Percentiles rank a stretch among this genome's conserved stretches.
These are phyloP conservation scores for Lepidurus arcticus DNA, from an alignment of 1,140 invertebrate species.

Conservation along the genomic window DNA sequence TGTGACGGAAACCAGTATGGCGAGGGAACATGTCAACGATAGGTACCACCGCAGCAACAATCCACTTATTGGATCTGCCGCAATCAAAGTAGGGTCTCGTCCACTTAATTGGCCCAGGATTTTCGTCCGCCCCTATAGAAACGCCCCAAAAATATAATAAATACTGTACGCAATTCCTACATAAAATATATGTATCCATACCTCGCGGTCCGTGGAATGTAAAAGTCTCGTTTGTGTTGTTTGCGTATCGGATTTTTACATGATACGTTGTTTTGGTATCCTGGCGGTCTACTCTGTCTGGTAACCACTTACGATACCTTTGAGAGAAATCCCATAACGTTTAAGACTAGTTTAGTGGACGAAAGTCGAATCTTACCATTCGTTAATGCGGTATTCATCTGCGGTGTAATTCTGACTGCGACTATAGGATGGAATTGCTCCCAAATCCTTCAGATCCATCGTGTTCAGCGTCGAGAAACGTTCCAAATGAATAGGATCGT, in stretches of 20 bases:
- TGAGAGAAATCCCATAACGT: constrained; percentile 34
- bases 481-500: constrained; percentile 86
- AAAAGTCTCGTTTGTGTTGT: constrained; percentile 91
- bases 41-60: constrained; percentile 85
- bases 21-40: constrained; percentile 92
- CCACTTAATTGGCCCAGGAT: constrained; percentile 84
- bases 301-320: constrained; percentile 74
- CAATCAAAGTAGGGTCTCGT: constrained; percentile 95
- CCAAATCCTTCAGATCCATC: constrained; percentile 73
- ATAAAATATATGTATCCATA: constrained; percentile 37
- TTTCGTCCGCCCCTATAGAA: constrained; percentile 67
- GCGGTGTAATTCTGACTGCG: constrained; percentile 80
- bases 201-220: constrained; percentile 88
- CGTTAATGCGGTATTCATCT: constrained; percentile 84
- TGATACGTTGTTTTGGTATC: constrained; percentile 89
- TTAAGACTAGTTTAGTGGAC: not conserved
- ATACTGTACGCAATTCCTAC: not conserved
- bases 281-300: constrained; percentile 74
- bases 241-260: constrained; percentile 85
- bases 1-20: constrained; percentile 88
- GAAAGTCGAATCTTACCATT: constrained; percentile 61
- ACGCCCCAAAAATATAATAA: not conserved
- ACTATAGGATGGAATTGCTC: constrained; percentile 66
- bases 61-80: constrained; percentile 89
- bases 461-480: constrained; percentile 87